Base-by-base conservation (phyloP, 1,140 invertebrate genomes). In the Arion vulgaris region DNA sequence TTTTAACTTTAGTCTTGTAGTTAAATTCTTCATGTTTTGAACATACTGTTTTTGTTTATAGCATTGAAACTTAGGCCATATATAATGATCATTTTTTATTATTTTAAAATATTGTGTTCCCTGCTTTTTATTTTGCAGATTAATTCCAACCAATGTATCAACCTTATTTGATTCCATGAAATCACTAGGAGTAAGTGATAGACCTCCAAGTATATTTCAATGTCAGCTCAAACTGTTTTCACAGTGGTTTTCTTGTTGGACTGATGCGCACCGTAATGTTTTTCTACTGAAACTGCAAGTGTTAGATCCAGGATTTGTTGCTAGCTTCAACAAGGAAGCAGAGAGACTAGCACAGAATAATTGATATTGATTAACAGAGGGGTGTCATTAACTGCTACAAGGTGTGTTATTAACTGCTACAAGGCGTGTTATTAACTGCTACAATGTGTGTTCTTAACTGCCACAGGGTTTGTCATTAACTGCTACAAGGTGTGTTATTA, bases 141-240 rank as follows among this genome's bases (percentile, higher is more conserved):
- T 88, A 32, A 91, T 94, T 45, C 93, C 94, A 75, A 79, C 83
- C 36, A 86, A 90, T 41, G 93, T 96, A 0, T 96, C 96, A 90
- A 95, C 96, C 73, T 92, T 97, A 38, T 94, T 96, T 23, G 94
- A 95, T 76, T 94, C 94, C 17, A 93, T 97, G 86, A 94, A 95
- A 51, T 93, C 92, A 83, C 91, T 96, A 28, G 94, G 93, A 66
- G 95, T 95, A 82, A 91, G 93, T 51, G 90, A 92, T 68, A 95
- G 95, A 87, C 96, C 96, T 51, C 96, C 96, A 86, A 96, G 95
- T 87, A 93, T 98, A 81, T 98, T 97, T 90, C 95, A 97, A 90
- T 97, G 96, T 90, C 94, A 96, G 76, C 95, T 97, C 88, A 97
- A 97, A 92, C 91, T 97, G 19, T 97, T 97, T 89, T 94, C 94